Evolutionary conservation across 2,797 vertebrate genomes (phyloP).

Genomic region (Tragelaphus eurycerus): DNA sequence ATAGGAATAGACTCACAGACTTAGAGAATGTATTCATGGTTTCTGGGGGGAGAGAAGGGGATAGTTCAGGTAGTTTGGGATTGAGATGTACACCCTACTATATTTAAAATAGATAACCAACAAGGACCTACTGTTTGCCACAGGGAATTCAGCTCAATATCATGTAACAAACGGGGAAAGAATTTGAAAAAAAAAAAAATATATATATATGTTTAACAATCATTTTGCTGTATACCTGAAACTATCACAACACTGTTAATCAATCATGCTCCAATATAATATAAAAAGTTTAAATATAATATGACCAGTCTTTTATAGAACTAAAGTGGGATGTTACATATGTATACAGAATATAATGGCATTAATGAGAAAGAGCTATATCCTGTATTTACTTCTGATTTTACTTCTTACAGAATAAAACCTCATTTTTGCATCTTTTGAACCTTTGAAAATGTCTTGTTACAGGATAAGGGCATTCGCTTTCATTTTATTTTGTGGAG

Average conservation of each 20-base stretch:
- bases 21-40: neutral
- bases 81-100: neutral
- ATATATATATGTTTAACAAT: neutral
- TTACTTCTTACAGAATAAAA: slow-evolving; percentile 26
- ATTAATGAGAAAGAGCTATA: neutral
- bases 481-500: slow-evolving; percentile 15
- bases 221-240: neutral
- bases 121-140: neutral
- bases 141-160: neutral
- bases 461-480: neutral
- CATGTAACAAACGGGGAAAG: neutral
- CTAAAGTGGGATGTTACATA: neutral
- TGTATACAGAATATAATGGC: neutral
- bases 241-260: neutral
- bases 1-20: neutral
- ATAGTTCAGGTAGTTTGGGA: neutral
- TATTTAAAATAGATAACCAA: neutral
- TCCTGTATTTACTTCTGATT: neutral
- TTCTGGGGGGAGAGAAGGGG: neutral
- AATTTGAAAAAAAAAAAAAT: neutral
- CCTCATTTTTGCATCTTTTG: slow-evolving; percentile 19
- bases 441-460: slow-evolving; percentile 9
- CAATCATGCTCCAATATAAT: neutral
- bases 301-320: neutral
- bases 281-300: neutral